These are phyloP conservation scores for Phaedon cochleariae DNA, from an alignment of 2,888 invertebrate genomes.

Conservation along the genomic window DNA sequence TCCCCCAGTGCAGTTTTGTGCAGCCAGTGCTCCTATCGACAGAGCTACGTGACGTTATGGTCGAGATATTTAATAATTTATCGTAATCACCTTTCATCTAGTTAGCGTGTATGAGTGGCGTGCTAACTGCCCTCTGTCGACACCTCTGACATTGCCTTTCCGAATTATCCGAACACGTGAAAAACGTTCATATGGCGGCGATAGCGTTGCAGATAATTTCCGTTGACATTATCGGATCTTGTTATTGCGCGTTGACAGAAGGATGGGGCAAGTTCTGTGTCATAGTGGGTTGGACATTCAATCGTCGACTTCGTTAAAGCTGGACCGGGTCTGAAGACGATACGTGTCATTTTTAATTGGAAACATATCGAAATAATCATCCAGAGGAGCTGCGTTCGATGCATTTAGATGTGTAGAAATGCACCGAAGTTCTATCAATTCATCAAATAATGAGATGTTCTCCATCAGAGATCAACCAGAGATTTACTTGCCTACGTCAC, in stretches of 20 bases:
- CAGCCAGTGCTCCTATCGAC: neutral
- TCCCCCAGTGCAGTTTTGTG: too few species aligned
- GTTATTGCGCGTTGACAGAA: conserved; percentile 13
- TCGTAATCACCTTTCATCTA: conserved; percentile 48
- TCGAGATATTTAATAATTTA: conserved; percentile 17
- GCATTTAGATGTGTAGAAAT: too few species aligned
- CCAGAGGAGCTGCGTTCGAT: too few species aligned
- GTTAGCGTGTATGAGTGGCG: conserved; percentile 42
- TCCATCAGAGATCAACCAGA: too few species aligned
- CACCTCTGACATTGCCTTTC: conserved; percentile 46
- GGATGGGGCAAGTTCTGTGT: neutral
- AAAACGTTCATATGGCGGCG: conserved; percentile 8
- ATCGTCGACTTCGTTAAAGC: neutral
- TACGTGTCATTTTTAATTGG: too few species aligned
- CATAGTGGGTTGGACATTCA: neutral
- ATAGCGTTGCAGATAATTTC: conserved; percentile 10
- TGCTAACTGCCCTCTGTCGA: conserved; percentile 44
- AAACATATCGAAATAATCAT: too few species aligned
- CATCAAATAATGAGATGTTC: too few species aligned
- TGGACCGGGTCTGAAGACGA: too few species aligned
- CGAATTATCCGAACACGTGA: conserved; percentile 13
- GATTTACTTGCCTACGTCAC: too few species aligned
- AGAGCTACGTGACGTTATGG: neutral
- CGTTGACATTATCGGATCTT: conserved; percentile 15
- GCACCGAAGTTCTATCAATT: too few species aligned